Evolutionary conservation across 2,113 vertebrate species (phyloP).

Genomic region (Holacanthus passer): DNA sequence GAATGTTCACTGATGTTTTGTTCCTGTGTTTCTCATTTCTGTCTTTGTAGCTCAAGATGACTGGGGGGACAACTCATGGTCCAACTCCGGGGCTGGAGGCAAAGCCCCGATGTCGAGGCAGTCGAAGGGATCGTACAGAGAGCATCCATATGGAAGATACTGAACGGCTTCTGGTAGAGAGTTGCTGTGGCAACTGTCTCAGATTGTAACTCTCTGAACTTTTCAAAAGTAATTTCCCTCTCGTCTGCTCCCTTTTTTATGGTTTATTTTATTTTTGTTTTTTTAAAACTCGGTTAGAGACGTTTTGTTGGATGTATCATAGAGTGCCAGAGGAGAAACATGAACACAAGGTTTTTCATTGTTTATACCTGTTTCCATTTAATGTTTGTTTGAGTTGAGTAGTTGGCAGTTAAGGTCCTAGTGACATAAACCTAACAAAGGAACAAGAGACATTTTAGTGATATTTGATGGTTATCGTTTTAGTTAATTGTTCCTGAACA

Average conservation of each 20-base stretch:
- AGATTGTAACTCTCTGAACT: slow-evolving; percentile 93
- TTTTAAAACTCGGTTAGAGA: slow-evolving; percentile 35
- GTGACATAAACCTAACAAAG: slow-evolving; percentile 61
- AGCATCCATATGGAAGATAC: slow-evolving; percentile 96
- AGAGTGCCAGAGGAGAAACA: slow-evolving; percentile 44
- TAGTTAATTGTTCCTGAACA: slow-evolving; percentile 59
- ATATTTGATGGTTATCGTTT: slow-evolving; percentile 67
- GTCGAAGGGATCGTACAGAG: slow-evolving; percentile 91
- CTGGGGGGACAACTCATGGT: slow-evolving; percentile 93
- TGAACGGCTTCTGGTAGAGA: slow-evolving; percentile 87
- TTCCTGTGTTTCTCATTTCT: slow-evolving; percentile 34
- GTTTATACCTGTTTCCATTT: slow-evolving; percentile 66
- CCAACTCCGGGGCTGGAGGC: slow-evolving; percentile 81
- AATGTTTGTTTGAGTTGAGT: slow-evolving; percentile 70
- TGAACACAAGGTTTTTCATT: slow-evolving; percentile 45
- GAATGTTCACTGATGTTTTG: not conserved
- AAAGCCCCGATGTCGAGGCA: slow-evolving; percentile 89
- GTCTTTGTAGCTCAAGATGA: slow-evolving; percentile 90
- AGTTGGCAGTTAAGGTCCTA: slow-evolving; percentile 59
- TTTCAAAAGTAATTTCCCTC: slow-evolving; percentile 96
- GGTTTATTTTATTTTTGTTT: slow-evolving; percentile 60
- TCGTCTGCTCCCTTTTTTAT: slow-evolving; percentile 73
- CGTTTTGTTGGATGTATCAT: slow-evolving; percentile 71
- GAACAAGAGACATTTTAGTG: slow-evolving; percentile 62
- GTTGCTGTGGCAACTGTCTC: slow-evolving; percentile 92